Evolutionary conservation across 2,888 invertebrate genomes (phyloP).

Genomic region (Scaptomyza parva): DNA sequence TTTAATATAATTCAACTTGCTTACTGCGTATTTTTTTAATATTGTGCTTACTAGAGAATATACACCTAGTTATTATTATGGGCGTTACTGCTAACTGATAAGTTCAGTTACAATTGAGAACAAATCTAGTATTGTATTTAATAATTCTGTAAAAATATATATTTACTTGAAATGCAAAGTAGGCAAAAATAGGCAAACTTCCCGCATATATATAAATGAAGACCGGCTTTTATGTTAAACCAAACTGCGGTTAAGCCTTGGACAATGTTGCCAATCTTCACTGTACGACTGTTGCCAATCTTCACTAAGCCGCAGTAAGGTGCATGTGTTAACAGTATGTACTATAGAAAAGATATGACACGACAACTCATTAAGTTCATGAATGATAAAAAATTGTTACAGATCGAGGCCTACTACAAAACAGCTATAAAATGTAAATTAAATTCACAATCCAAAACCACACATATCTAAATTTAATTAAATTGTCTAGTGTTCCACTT

Average conservation of each 20-base stretch:
- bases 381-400: constrained; percentile 14
- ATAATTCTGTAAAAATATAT: no score
- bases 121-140: no score
- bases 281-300: constrained; percentile 11
- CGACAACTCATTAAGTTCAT: constrained; percentile 9
- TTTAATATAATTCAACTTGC: no score
- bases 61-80: constrained; percentile 25
- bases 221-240: neutral
- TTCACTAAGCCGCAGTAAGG: constrained; percentile 1
- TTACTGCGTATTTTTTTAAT: no score
- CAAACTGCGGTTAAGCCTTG: neutral
- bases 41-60: no score
- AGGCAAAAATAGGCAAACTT: no score
- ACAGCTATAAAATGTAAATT: constrained; percentile 24
- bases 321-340: neutral
- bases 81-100: constrained; percentile 43
- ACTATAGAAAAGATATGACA: constrained; percentile 5
- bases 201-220: neutral
- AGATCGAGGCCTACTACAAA: constrained; percentile 18
- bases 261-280: neutral
- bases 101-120: neutral
- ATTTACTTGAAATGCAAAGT: no score
- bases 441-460: constrained; percentile 10
- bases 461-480: constrained; percentile 20
- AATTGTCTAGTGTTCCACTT: constrained; percentile 28